phyloP scores from a whole-genome alignment of 2,888 invertebrate species.

The Hirtodrosophila confusa region DNA sequence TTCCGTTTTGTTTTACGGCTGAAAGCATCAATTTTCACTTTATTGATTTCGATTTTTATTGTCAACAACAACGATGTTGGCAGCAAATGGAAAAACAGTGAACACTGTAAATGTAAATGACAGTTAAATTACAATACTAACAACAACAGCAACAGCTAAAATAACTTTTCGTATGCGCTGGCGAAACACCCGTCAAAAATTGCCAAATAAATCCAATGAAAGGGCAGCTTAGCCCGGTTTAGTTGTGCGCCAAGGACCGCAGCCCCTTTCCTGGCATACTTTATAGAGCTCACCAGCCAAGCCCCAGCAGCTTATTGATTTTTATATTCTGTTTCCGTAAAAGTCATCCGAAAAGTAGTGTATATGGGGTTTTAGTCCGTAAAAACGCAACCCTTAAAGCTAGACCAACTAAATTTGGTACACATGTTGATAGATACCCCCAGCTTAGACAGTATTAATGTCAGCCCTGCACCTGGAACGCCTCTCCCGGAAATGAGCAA shows the following conservation, averaged over 20 bases:
- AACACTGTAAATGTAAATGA: conserved; percentile 51
- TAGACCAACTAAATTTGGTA: no score
- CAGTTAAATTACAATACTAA: conserved; percentile 41
- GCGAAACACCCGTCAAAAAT: conserved; percentile 41
- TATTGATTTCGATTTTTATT: conserved; percentile 77
- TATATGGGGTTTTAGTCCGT: no score
- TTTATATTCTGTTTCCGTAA: not conserved
- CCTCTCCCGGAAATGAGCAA: no score
- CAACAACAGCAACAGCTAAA: conserved; percentile 12
- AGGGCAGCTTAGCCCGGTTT: conserved; percentile 21
- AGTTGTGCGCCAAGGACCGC: not conserved
- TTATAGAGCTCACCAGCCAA: not conserved
- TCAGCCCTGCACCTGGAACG: no score
- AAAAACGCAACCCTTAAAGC: no score
- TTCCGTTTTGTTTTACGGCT: conserved; percentile 77
- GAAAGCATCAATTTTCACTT: conserved; percentile 79
- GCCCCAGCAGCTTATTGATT: conserved; percentile 30
- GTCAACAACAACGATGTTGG: conserved; percentile 45
- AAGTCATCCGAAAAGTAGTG: no score
- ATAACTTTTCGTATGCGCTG: conserved; percentile 14
- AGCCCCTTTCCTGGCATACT: not conserved
- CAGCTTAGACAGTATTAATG: no score
- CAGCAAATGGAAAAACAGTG: conserved; percentile 36
- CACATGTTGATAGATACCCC: no score
- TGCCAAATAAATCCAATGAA: conserved; percentile 62